These are phyloP conservation scores for Cynoglossus semilaevis DNA, from an alignment of 2,113 vertebrate genomes.

Conservation along the genomic window DNA sequence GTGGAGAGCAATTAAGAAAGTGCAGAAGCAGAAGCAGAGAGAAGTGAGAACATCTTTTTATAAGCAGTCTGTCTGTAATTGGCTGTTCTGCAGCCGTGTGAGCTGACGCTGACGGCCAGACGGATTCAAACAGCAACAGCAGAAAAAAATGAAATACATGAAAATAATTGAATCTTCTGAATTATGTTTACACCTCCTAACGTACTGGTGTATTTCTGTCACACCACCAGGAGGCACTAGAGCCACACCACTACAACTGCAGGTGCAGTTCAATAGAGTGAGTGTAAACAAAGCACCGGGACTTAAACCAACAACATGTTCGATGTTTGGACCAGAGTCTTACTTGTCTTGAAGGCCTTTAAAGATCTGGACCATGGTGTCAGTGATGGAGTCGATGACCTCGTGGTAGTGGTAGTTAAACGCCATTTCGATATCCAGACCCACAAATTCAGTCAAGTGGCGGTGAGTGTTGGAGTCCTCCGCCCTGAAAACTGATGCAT, in stretches of 20 bases:
- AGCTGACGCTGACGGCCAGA: too few species aligned
- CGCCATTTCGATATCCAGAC: constrained; percentile 98
- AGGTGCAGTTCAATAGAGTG: not conserved
- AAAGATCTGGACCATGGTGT: constrained; percentile 98
- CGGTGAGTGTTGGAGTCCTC: constrained; percentile 98
- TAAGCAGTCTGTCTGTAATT: too few species aligned
- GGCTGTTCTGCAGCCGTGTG: too few species aligned
- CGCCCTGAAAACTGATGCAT: constrained; percentile 89
- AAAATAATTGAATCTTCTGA: too few species aligned
- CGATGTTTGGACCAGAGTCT: constrained; percentile 20
- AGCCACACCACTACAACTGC: constrained; percentile 3
- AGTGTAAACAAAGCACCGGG: not conserved
- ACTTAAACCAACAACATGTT: constrained; percentile 12
- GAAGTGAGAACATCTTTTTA: too few species aligned
- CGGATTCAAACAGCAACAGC: too few species aligned
- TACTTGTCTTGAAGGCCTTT: constrained; percentile 96
- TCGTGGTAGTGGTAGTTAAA: constrained; percentile 99
- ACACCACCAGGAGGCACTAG: constrained; percentile 63
- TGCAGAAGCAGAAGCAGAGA: too few species aligned
- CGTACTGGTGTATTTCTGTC: not conserved
- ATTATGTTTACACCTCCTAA: too few species aligned
- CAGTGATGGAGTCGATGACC: constrained; percentile 94
- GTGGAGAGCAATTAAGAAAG: too few species aligned
- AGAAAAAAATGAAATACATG: too few species aligned
- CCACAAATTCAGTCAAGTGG: constrained; percentile 97